phyloP scores from a whole-genome alignment of 2,888 invertebrate species.

The Chalcis sispes region DNA sequence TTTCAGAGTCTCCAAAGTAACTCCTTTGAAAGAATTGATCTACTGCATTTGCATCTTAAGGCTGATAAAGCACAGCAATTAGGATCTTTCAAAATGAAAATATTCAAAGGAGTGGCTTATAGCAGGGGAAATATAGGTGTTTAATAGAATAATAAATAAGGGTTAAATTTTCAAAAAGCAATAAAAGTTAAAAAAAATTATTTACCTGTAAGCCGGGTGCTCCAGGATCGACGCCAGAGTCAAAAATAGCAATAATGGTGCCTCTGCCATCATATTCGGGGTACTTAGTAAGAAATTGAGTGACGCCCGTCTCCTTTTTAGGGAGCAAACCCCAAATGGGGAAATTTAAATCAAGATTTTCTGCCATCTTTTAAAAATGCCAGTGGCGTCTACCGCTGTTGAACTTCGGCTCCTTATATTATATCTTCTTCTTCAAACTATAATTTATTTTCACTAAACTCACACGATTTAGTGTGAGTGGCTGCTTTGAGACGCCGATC shows the following conservation, averaged over 20 bases:
- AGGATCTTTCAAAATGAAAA: neutral
- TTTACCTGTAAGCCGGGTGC: conserved; percentile 94
- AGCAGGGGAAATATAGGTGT: too few species aligned
- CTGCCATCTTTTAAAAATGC: conserved; percentile 47
- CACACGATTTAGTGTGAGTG: too few species aligned
- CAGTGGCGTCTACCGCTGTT: neutral
- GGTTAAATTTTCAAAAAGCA: conserved; percentile 49
- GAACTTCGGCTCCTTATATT: too few species aligned
- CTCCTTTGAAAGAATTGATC: neutral
- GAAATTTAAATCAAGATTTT: conserved; percentile 79
- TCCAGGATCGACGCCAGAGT: conserved; percentile 98
- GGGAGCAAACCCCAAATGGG: conserved; percentile 92
- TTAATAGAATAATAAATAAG: conserved; percentile 30
- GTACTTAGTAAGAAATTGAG: conserved; percentile 90
- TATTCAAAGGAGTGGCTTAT: conserved; percentile 5
- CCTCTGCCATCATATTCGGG: conserved; percentile 94
- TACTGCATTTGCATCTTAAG: neutral
- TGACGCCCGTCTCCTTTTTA: conserved; percentile 95
- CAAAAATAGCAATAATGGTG: conserved; percentile 95
- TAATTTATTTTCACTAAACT: neutral
- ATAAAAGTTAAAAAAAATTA: conserved; percentile 41
- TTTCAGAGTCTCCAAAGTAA: conserved; percentile 26
- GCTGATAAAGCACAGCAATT: neutral
- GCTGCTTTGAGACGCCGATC: too few species aligned
- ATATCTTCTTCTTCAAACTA: neutral